phyloP scores from a whole-genome alignment of 2,797 vertebrate species.

The Helicolenus hilgendorfi region DNA sequence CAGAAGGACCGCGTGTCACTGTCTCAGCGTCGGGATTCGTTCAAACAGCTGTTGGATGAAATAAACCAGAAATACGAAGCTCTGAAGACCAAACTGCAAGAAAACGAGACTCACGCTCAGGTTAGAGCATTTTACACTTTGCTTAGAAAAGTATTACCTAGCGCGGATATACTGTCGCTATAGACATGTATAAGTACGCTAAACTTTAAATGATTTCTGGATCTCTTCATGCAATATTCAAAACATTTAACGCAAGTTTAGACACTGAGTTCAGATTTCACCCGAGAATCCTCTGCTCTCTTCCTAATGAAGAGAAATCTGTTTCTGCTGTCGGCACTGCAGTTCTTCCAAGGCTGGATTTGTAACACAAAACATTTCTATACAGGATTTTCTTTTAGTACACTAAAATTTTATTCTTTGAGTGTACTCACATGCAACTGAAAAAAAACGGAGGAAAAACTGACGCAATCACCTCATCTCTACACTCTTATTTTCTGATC shows the following conservation, averaged over 20 bases:
- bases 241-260: not conserved
- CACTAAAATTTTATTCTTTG: too few species aligned
- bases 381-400: too few species aligned
- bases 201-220: not conserved
- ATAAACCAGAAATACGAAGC: slow-evolving; percentile 89
- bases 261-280: too few species aligned
- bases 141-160: not conserved
- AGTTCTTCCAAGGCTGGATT: too few species aligned
- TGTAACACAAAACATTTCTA: too few species aligned
- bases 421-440: too few species aligned
- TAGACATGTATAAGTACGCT: not conserved
- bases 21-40: slow-evolving; percentile 85
- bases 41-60: slow-evolving; percentile 91
- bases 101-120: slow-evolving; percentile 97
- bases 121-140: slow-evolving; percentile 70
- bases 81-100: slow-evolving; percentile 92
- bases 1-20: slow-evolving; percentile 92
- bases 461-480: too few species aligned
- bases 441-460: too few species aligned
- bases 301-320: too few species aligned
- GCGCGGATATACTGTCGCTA: not conserved
- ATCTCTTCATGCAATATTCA: not conserved
- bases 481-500: too few species aligned
- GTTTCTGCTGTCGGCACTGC: too few species aligned
- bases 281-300: too few species aligned